phyloP scores from a whole-genome alignment of 2,888 invertebrate species.

The Ernsta delagoae region DNA sequence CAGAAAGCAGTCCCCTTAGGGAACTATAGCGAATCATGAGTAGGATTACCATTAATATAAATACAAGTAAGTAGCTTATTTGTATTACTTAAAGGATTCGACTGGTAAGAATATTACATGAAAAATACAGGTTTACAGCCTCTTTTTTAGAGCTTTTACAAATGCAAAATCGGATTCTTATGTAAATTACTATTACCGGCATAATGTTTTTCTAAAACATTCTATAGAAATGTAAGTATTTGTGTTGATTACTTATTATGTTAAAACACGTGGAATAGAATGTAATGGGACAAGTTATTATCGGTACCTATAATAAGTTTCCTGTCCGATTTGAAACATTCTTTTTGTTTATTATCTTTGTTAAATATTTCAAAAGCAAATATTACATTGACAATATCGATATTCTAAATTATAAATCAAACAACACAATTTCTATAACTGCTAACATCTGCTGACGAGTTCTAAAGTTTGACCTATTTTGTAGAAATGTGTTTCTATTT shows the following conservation, averaged over 20 bases:
- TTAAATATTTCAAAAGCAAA: too few relatives aligned
- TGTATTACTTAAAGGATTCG: neutral
- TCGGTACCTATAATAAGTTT: too few relatives aligned
- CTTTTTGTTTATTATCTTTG: too few relatives aligned
- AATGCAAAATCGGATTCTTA: neutral
- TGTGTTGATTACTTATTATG: conserved; percentile 2
- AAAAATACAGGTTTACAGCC: too few relatives aligned
- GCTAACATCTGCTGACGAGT: neutral
- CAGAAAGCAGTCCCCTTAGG: too few relatives aligned
- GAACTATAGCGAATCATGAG: too few relatives aligned
- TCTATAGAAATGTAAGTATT: conserved; percentile 8
- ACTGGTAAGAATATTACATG: neutral
- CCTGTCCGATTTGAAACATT: too few relatives aligned
- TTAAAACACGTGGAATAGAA: neutral
- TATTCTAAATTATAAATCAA: too few relatives aligned
- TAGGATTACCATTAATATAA: too few relatives aligned
- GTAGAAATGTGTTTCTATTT: neutral
- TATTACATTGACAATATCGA: too few relatives aligned
- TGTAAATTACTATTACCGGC: conserved; percentile 6
- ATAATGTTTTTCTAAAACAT: neutral
- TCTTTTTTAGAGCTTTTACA: neutral
- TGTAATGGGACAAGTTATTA: neutral
- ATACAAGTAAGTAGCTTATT: too few relatives aligned
- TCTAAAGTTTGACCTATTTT: conserved; percentile 10
- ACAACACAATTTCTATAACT: neutral